A percentile compares a stretch with the other conserved stretches of the same genome.
Evolutionary conservation across 2,888 invertebrate species (phyloP).

Genomic region (Plebejus argus): DNA sequence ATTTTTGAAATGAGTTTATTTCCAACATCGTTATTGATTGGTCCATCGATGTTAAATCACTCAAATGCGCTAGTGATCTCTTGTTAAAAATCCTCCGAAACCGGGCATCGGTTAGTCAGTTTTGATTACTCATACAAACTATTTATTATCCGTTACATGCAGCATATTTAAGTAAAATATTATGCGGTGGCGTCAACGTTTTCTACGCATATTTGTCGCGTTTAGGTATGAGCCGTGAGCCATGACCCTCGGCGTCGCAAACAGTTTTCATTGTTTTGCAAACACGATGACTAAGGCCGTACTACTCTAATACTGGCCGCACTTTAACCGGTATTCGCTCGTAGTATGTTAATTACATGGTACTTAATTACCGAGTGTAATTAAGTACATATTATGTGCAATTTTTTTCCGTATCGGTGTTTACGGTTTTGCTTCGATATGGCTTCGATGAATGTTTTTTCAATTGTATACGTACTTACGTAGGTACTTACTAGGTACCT

Average conservation of each 20-base stretch:
- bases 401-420: not conserved
- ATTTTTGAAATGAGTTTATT: not conserved
- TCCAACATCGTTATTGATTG: not conserved
- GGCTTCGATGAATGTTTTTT: not conserved
- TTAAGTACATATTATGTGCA: not conserved
- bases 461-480: no score
- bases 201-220: slow-evolving; percentile 5
- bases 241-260: slow-evolving; percentile 10
- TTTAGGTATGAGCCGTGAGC: slow-evolving; percentile 9
- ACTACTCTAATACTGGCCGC: not conserved
- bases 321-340: not conserved
- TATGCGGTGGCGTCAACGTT: not conserved
- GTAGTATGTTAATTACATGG: slow-evolving; percentile 14
- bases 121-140: not conserved
- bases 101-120: not conserved
- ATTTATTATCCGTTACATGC: not conserved
- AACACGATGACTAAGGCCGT: slow-evolving; percentile 3
- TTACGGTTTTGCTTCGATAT: not conserved
- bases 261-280: slow-evolving; percentile 22
- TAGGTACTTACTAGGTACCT: not conserved
- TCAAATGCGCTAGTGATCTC: no score
- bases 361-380: not conserved
- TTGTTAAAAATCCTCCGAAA: no score
- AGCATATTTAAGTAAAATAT: not conserved
- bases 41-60: not conserved